Evolutionary conservation across 2,113 vertebrate species (phyloP), one percentile per base, ranked within the genome.

Genomic region (Prionailurus bengalensis): DNA sequence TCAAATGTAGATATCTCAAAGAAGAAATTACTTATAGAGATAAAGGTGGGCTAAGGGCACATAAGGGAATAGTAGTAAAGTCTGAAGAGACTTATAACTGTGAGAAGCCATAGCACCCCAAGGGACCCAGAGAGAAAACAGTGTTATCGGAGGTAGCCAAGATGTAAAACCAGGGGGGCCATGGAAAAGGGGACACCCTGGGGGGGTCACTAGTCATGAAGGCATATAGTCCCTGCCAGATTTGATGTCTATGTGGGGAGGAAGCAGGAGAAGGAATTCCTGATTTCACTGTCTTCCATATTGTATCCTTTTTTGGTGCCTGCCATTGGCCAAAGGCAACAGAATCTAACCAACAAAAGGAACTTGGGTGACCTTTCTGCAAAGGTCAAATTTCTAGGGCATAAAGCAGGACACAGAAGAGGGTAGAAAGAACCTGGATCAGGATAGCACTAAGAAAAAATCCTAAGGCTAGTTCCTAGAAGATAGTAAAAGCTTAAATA

Each of bases 141-240:
- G 17, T 31, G 17, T 39, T 51, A 55, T 23, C 29, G 74, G 33
- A 71, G 8, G 55, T 16, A 55, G 31, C 1, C 9, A 79, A 82
- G 33, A 53, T 4, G 45, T 31, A 4, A 39, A 91, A 21, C 7
- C 0, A 29, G 71, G 33, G 42, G n/a, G 48, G 11, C 4, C 31
- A 25, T 1, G 6, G n/a, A 68, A 23, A 21, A 61, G 6, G 12
- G 33, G 21, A 10, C 16, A n/a, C 1, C 11, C 39, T 33, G 33
- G 12, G 4, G n/a, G n/a, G 39, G 16, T 9, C 7, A 1, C 0
- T 13, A 48, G 51, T 66, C 31, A 29, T 8, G 7, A 3, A 45
- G 23, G 8, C 6, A 31, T 4, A 19, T 5, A 29, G 4, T 0
- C 8, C 51, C 27, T 65, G 21, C 1, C 2, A 70, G n/a, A 17